Percentiles rank a stretch among this genome's conserved stretches.
These are phyloP conservation scores for Galerucella pusilla DNA, from an alignment of 2,888 invertebrate genomes.

Conservation along the genomic window DNA sequence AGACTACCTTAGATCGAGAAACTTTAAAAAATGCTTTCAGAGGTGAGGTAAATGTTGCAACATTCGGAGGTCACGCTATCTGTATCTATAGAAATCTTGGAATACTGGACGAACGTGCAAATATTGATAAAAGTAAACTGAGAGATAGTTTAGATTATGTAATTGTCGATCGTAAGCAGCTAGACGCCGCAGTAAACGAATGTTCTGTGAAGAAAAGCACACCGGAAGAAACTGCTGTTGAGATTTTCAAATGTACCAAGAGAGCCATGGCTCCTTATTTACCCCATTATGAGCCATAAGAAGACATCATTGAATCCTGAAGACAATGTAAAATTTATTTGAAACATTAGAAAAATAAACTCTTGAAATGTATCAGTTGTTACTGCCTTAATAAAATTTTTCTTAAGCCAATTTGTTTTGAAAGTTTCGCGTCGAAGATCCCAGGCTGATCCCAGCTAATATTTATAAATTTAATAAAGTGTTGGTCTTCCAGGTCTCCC, in stretches of 20 bases:
- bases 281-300: conserved; percentile 5
- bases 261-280: conserved; percentile 26
- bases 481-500: too few species aligned
- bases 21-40: conserved; percentile 24
- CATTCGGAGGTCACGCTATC: conserved; percentile 20
- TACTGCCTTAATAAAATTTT: not conserved
- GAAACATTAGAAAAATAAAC: not conserved
- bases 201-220: conserved; percentile 15
- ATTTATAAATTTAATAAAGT: too few species aligned
- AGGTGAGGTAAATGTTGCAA: conserved; percentile 16
- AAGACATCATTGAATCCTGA: not conserved
- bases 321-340: not conserved
- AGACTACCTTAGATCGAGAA: conserved; percentile 25
- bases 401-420: not conserved
- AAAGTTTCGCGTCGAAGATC: not conserved
- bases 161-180: conserved; percentile 6
- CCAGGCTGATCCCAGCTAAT: too few species aligned
- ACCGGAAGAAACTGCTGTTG: conserved; percentile 28
- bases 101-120: conserved; percentile 12
- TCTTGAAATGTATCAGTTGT: not conserved
- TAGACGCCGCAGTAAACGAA: conserved; percentile 19
- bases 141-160: conserved; percentile 19
- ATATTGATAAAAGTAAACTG: conserved; percentile 18
- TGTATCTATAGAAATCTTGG: conserved; percentile 24
- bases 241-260: conserved; percentile 26